Evolutionary conservation across 2,888 invertebrate genomes (phyloP), one percentile per base, ranked within the genome.

Genomic region (Pterostichus madidus): DNA sequence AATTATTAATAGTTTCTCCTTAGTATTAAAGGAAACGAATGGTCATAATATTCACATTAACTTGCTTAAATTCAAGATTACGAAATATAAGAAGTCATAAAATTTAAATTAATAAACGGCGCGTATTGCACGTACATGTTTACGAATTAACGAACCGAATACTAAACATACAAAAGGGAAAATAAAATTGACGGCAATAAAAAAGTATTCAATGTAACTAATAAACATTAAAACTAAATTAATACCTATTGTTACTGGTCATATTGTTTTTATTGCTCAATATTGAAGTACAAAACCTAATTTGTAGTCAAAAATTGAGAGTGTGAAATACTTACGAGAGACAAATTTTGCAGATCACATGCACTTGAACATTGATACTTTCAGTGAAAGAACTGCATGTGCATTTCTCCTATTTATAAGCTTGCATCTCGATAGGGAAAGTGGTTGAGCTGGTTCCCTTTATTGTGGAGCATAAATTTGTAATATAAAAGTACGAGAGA

Each of bases 381-480:
- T 46, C 53, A 80, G 80, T 80, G 80, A 80, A 80, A 80, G 80
- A 80, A 73, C 44, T 71, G 71, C 17, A 53, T n/a, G 53, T 53
- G 71, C 80, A 80, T 80, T 80, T 80, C 80, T 80, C 80, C 44
- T 56, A 80, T 80, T 71, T 80, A 80, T 80, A 80, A 80, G 53
- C 73, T 80, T 80, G 80, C 73, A 73, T 80, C 68, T 56, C n/a
- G 76, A 53, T 56, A 80, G 80, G 80, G 80, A 80, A 80, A 80
- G 80, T 80, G 80, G 80, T 80, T 53, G 39, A 73, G 56, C 80
- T 80, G 73, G 80, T 80, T 80, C 73, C 80, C 80, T 80, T 80
- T 80, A 80, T 64, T 68, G 68, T 68, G 35, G 52, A 80, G 68
- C 80, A 80, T 68, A 79, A 24, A 79, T 59, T 79, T 56, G 76